A percentile compares a stretch with the other conserved stretches of the same genome.
These are phyloP conservation scores for Falcaria lacertinaria DNA, from an alignment of 2,888 invertebrate species.

Conservation along the genomic window DNA sequence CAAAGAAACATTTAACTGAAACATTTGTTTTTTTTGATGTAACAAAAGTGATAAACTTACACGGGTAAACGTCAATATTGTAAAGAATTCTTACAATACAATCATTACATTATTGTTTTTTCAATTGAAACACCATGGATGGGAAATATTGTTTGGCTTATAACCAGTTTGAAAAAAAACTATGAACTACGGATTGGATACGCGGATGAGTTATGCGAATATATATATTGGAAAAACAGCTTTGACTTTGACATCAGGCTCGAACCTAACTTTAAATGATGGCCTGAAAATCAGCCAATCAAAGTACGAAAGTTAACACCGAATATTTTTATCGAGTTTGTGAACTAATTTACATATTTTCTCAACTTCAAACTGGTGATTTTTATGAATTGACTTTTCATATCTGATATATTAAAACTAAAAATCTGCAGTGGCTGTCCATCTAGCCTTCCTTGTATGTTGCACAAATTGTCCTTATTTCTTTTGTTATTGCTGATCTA, in stretches of 20 bases:
- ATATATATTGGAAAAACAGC: constrained; percentile 6
- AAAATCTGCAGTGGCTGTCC: background rate
- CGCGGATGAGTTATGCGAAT: background rate
- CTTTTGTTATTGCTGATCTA: no score
- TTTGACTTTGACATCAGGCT: constrained; percentile 18
- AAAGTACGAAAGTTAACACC: constrained; percentile 22
- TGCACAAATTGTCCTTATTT: no score
- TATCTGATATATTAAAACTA: background rate
- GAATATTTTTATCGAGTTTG: constrained; percentile 15
- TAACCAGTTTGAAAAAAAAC: background rate
- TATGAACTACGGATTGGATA: background rate
- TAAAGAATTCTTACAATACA: no score
- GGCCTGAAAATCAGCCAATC: constrained; percentile 29
- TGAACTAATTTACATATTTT: constrained; percentile 12
- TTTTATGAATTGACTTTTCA: background rate
- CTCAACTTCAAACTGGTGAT: constrained; percentile 4
- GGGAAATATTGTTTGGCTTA: no score
- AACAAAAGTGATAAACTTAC: no score
- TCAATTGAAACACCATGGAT: no score
- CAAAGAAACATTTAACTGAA: no score
- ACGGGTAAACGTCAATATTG: no score
- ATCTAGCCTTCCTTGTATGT: background rate
- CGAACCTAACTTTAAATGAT: constrained; percentile 32
- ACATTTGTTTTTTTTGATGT: no score
- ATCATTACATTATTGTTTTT: no score